Evolutionary conservation across 2,113 vertebrate genomes (phyloP).

Genomic region (Maccullochella peelii): DNA sequence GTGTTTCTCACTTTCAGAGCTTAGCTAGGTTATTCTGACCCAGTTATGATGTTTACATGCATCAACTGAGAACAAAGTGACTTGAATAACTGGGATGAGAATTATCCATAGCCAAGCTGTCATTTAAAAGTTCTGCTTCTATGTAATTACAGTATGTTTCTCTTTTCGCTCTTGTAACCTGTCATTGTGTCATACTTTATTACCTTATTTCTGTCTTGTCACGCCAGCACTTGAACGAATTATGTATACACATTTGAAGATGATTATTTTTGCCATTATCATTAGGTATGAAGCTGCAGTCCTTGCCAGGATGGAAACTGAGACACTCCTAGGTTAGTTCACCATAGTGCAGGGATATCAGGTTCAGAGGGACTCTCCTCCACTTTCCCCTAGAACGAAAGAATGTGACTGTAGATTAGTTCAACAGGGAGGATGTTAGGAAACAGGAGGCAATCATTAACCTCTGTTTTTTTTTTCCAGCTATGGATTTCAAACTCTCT

Average conservation of each 20-base stretch:
- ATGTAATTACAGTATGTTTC: not conserved
- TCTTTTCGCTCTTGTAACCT: not conserved
- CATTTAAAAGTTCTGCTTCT: not conserved
- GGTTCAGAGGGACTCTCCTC: conserved; percentile 39
- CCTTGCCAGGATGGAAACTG: conserved; percentile 6
- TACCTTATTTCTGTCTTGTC: not conserved
- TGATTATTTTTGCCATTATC: conserved; percentile 17
- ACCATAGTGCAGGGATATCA: conserved; percentile 7
- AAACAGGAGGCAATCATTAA: conserved; percentile 77
- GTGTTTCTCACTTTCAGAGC: not conserved
- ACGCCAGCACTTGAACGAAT: conserved; percentile 31
- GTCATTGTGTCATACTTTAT: not conserved
- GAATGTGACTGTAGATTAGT: conserved; percentile 72
- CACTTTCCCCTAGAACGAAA: conserved; percentile 52
- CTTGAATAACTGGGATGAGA: not conserved
- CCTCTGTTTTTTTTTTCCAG: conserved; percentile 40
- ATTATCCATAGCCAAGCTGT: not conserved
- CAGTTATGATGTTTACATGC: not conserved
- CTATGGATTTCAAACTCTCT: conserved; percentile 12
- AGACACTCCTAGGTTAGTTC: conserved; percentile 17
- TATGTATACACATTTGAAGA: not conserved
- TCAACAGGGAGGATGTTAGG: conserved; percentile 38
- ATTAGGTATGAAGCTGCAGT: conserved; percentile 11
- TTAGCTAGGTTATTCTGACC: not conserved
- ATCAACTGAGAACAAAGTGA: not conserved